Conservation (phyloP, 2,113 vertebrate species). For the Lampris incognitus region DNA sequence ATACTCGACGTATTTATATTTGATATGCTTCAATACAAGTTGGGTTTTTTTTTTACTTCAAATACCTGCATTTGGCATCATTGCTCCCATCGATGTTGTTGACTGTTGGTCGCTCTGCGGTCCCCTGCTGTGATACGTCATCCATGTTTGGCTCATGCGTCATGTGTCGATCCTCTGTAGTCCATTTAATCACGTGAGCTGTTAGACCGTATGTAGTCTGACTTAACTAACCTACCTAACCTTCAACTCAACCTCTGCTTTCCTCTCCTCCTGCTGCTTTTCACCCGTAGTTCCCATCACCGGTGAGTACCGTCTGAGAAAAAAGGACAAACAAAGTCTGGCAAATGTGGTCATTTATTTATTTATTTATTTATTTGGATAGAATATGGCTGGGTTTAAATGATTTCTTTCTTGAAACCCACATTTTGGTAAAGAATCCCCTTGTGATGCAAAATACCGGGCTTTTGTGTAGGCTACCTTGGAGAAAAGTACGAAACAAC, state of each 20-base stretch:
- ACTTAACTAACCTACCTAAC: conserved; percentile 11
- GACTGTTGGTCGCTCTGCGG: not conserved
- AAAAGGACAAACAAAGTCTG: not conserved
- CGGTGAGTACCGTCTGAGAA: conserved; percentile 84
- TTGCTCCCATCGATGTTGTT: not conserved
- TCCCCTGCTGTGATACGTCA: conserved; percentile 10
- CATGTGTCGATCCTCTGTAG: not conserved
- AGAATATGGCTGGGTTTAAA: not conserved
- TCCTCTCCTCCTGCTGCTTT: conserved; percentile 85
- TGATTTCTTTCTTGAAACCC: not conserved
- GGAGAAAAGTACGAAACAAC: not conserved
- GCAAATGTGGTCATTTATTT: not conserved
- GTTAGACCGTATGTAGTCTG: not conserved
- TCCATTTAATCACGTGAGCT: not conserved
- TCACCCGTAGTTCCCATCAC: conserved; percentile 94
- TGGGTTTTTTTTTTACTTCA: no score
- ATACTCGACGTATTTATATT: no score
- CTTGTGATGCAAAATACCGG: no score
- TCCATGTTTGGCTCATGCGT: conserved; percentile 1
- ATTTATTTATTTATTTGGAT: conserved; percentile 16
- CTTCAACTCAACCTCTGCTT: conserved; percentile 47
- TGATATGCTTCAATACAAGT: no score
- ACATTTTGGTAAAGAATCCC: not conserved
- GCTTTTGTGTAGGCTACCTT: no score
- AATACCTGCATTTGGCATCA: no score